Evolutionary conservation across 2,113 vertebrate genomes (phyloP).

Genomic region (Aspiorhynchus laticeps): DNA sequence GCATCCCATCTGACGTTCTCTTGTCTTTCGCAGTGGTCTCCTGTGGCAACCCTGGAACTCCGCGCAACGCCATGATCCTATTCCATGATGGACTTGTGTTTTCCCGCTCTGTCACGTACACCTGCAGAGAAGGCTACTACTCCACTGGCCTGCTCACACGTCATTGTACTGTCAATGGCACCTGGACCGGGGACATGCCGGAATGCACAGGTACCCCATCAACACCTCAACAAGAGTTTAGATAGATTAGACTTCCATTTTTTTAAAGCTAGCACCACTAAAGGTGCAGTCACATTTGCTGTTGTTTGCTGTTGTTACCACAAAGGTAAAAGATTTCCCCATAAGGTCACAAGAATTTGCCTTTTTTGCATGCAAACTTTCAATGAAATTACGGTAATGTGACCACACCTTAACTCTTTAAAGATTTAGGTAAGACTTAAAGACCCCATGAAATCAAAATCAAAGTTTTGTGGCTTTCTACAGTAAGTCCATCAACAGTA

Average conservation of each 20-base stretch:
- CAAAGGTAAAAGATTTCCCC: background rate
- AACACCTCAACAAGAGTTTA: background rate
- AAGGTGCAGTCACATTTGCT: too few species aligned
- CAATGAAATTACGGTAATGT: too few species aligned
- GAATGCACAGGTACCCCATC: slow-evolving; percentile 86
- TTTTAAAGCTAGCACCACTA: background rate
- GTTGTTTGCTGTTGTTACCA: too few species aligned
- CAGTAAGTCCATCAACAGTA: background rate
- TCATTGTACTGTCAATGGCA: slow-evolving; percentile 95
- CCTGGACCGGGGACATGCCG: slow-evolving; percentile 91
- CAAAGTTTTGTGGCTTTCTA: background rate
- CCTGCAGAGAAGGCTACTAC: slow-evolving; percentile 93
- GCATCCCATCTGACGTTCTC: slow-evolving; percentile 12
- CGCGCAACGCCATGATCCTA: slow-evolving; percentile 85
- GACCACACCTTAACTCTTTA: too few species aligned
- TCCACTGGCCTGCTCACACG: slow-evolving; percentile 90
- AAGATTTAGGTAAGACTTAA: too few species aligned
- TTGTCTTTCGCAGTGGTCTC: slow-evolving; percentile 82
- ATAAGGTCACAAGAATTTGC: background rate
- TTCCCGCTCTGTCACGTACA: slow-evolving; percentile 91
- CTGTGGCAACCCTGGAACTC: slow-evolving; percentile 95
- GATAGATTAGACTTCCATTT: background rate
- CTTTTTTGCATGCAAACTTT: too few species aligned
- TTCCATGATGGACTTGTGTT: slow-evolving; percentile 90
- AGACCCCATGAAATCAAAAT: background rate